Percentiles rank a stretch among this genome's conserved stretches.
These are phyloP conservation scores for Cremastinae sp. DNA, from an alignment of 2,888 invertebrate genomes.

Conservation along the genomic window DNA sequence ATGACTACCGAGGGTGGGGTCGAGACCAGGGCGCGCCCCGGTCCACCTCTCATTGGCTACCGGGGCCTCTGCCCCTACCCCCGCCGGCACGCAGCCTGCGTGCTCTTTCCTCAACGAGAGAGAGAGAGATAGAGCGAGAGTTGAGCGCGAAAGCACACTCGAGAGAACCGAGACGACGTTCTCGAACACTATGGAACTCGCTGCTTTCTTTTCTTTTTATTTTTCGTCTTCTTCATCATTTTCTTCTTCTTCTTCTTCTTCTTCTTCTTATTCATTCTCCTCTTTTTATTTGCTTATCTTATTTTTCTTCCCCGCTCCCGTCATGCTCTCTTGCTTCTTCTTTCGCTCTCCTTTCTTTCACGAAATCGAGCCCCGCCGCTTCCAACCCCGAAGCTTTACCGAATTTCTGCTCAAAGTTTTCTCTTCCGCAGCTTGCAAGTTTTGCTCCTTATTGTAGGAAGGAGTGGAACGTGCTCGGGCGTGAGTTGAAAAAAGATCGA, in stretches of 20 bases:
- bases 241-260: slow-evolving; percentile 21
- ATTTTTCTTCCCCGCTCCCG: neutral
- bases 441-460: no score
- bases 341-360: slow-evolving; percentile 8
- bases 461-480: no score
- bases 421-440: neutral
- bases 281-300: slow-evolving; percentile 49
- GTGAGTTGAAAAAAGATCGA: no score
- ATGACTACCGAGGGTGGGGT: slow-evolving; percentile 79
- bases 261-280: slow-evolving; percentile 55
- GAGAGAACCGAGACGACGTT: slow-evolving; percentile 25
- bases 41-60: slow-evolving; percentile 77
- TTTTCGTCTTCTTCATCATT: slow-evolving; percentile 30
- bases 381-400: slow-evolving; percentile 40
- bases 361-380: no score
- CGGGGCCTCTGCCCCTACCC: slow-evolving; percentile 70
- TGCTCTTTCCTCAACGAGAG: slow-evolving; percentile 53
- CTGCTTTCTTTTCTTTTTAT: slow-evolving; percentile 33
- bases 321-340: neutral
- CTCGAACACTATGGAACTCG: slow-evolving; percentile 11
- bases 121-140: no score
- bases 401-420: slow-evolving; percentile 1
- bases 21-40: slow-evolving; percentile 78
- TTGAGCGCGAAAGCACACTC: slow-evolving; percentile 29
- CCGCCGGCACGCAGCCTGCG: slow-evolving; percentile 29